Base-by-base conservation (phyloP, 2,113 vertebrate genomes). In the Hippocampus zosterae region DNA sequence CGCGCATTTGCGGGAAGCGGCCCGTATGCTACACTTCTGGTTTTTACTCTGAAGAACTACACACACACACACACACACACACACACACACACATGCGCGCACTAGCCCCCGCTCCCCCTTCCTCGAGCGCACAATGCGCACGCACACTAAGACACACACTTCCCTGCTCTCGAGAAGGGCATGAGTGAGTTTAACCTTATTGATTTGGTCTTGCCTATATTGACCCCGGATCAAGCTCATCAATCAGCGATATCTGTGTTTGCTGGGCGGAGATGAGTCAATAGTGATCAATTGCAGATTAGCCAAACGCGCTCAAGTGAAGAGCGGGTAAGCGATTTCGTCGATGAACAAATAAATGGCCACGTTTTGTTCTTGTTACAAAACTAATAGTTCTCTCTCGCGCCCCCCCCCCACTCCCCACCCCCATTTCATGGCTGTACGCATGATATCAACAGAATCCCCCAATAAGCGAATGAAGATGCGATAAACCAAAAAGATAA, bases 151-250 rank as follows among this genome's bases (percentile, higher is more conserved):
- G 57, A 72, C 65, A 50, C 40, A 37, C 55, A 68, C 82, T 81
- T 87, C 85, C 84, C 83, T 68, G 75, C 71, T 72, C 81, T 85
- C 79, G 67, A 64, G 44, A 70, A 21, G 65, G 59, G 63, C 79
- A 84, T 87, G 60, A 83, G 89, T 75, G 73, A 72, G 82, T 77
- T 87, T 88, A 81, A 87, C 79, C 81, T 78, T 69, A 85, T 84
- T 83, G 88, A 87, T 88, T 64, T 71, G 85, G 59, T 81, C 67
- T 50, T 48, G 50, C 73, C 77, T 82, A 41, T 74, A 41, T 74
- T 85, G 81, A 76, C 67, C n/a, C 42, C 40, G 64, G 67, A 83
- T 82, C 77, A 57, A 69, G 67, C 73, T 62, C 69, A 87, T 88
- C 81, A 75, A 63, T 86, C 88, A 83, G 77, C 75, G 84, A 75